A percentile compares a stretch with the other conserved stretches of the same genome.
Evolutionary conservation across 2,113 vertebrate species (phyloP).

Genomic region (Oostethus manadensis): DNA sequence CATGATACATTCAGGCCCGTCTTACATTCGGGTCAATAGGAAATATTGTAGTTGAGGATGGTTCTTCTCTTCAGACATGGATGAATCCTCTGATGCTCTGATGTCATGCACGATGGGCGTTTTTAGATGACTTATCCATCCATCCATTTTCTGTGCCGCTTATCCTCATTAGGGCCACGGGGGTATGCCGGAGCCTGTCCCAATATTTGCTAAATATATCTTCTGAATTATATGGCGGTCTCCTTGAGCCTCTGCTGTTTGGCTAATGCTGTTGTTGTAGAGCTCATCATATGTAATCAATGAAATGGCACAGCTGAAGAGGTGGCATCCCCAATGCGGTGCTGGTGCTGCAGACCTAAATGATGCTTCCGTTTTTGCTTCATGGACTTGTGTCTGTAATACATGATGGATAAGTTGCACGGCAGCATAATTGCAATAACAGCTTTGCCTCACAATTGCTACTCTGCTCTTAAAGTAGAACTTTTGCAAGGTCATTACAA

Average conservation of each 20-base stretch:
- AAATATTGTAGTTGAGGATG: too few species aligned
- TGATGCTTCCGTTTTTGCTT: constrained; percentile 5
- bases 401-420: not conserved
- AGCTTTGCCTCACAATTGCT: not conserved
- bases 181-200: too few species aligned
- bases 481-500: too few species aligned
- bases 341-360: constrained; percentile 21
- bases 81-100: too few species aligned
- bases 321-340: constrained; percentile 8
- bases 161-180: too few species aligned
- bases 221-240: not conserved
- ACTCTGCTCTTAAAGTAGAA: constrained; percentile 2
- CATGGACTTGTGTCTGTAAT: not conserved
- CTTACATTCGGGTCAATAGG: too few species aligned
- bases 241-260: not conserved
- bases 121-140: too few species aligned
- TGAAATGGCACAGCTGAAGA: constrained; percentile 30
- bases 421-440: not conserved
- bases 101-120: too few species aligned
- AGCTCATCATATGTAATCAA: constrained; percentile 13
- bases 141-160: too few species aligned
- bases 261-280: constrained; percentile 7
- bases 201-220: too few species aligned
- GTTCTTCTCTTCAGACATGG: too few species aligned
- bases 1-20: too few species aligned